A percentile compares a stretch with the other conserved stretches of the same genome.
These are phyloP conservation scores for Riparia riparia DNA, from an alignment of 2,113 vertebrate genomes.

Conservation along the genomic window DNA sequence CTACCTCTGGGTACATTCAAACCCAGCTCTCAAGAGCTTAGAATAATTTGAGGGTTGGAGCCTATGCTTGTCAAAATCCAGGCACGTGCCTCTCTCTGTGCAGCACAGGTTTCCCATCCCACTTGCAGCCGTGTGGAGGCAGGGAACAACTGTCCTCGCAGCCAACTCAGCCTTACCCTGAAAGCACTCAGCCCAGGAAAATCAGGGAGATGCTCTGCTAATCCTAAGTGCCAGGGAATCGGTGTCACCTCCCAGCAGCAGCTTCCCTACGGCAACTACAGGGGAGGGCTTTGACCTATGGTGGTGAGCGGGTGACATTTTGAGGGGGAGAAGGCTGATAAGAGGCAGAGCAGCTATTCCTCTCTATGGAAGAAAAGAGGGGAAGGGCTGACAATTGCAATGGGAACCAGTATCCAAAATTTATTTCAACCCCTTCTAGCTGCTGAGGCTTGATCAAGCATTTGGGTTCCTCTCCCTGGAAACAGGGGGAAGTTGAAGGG, in stretches of 20 bases:
- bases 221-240: accelerated
- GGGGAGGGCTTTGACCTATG: not conserved
- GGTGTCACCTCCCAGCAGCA: not conserved
- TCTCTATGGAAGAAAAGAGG: accelerated
- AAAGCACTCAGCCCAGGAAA: not conserved
- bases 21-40: not conserved
- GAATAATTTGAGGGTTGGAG: conserved; percentile 24
- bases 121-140: not conserved
- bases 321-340: not conserved
- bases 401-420: not conserved
- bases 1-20: not conserved
- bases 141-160: not conserved
- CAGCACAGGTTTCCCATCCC: not conserved
- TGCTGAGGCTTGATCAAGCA: not conserved
- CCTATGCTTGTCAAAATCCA: not conserved
- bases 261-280: not conserved
- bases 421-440: not conserved
- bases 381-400: not conserved
- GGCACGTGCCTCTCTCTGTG: not conserved
- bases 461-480: not conserved
- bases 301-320: no score
- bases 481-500: not conserved
- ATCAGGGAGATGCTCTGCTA: not conserved
- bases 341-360: not conserved
- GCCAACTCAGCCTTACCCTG: not conserved